Percentiles rank a stretch among this genome's conserved stretches.
Evolutionary conservation across 2,888 invertebrate genomes (phyloP).

Genomic region (Unio delphinus): DNA sequence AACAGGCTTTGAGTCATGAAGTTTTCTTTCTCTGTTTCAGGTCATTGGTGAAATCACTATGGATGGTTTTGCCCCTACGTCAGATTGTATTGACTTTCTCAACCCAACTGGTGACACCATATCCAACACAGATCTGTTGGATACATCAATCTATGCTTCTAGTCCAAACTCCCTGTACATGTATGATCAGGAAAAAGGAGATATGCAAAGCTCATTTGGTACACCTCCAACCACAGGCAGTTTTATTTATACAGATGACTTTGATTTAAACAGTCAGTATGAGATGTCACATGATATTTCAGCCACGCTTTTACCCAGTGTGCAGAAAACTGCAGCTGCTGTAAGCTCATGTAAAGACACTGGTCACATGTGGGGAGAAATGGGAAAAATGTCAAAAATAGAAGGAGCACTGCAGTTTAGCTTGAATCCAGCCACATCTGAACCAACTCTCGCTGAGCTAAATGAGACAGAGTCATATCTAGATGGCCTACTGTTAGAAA

Average conservation of each 20-base stretch:
- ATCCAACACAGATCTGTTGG: conserved; percentile 30
- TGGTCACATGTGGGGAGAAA: conserved; percentile 8
- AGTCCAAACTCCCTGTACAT: conserved; percentile 62
- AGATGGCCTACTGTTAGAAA: conserved; percentile 4
- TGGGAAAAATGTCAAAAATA: conserved; percentile 1
- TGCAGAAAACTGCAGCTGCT: conserved; percentile 1
- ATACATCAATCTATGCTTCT: conserved; percentile 49
- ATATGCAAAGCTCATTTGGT: conserved; percentile 50
- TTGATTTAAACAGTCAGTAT: conserved; percentile 50
- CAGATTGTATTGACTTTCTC: too few species aligned
- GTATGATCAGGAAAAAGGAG: conserved; percentile 62
- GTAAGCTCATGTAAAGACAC: conserved; percentile 5
- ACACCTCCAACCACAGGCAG: conserved; percentile 5
- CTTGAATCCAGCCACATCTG: conserved; percentile 10
- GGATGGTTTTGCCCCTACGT: too few species aligned
- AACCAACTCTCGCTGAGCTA: conserved; percentile 54
- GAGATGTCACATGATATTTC: conserved; percentile 43
- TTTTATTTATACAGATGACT: conserved; percentile 29
- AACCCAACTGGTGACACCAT: conserved; percentile 28
- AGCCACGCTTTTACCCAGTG: conserved; percentile 7
- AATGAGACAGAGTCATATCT: conserved; percentile 33
- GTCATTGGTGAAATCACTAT: too few species aligned
- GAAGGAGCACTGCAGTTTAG: conserved; percentile 6
- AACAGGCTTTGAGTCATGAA: too few species aligned
- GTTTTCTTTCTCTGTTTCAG: too few species aligned